Evolutionary conservation across 2,797 vertebrate genomes (phyloP), one percentile per base, ranked within the genome.

Genomic region (Thamnophis elegans): DNA sequence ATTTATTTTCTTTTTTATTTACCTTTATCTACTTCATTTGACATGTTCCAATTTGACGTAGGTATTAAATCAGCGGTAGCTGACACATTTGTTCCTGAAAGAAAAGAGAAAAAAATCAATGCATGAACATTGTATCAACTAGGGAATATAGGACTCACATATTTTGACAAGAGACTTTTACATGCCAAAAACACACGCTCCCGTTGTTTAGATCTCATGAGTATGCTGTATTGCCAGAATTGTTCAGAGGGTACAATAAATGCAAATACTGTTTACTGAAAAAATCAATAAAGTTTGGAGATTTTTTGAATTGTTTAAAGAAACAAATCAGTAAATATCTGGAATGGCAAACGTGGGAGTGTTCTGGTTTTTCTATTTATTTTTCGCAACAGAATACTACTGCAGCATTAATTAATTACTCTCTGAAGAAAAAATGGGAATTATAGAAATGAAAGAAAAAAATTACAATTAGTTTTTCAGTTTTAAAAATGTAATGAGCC

Each of bases 1-100:
- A 59, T 26, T 68, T 51, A 85, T 0, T 36, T 14, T 87, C 25
- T 11, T 8, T 36, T 26, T 25, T 4, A 13, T 93, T 95, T 95
- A 98, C 98, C 98, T 98, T 98, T 98, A 96, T 99, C 98, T 96
- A 98, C 97, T 94, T 98, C 98, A 87, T 97, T 98, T 90, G 99
- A 98, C 96, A 96, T 94, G 96, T 99, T 99, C 99, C 99, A 99
- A 91, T 98, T 97, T 3, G 98, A 97, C 3, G 98, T 97, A 93
- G 98, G 98, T 95, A 98, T 97, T 96, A 98, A 97, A 94, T 98
- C 98, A 92, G 98, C 98, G 96, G 98, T 98, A 89, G 98, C 95
- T 13, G 98, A 97, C 94, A 98, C 96, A 91, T 99, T 98, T 59
- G 97, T 98, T 97, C 97, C 99, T 99, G 97, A 87, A 97, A 47